phyloP scores from a whole-genome alignment of 2,888 invertebrate genomes.

The Ceratothoa steindachneri region DNA sequence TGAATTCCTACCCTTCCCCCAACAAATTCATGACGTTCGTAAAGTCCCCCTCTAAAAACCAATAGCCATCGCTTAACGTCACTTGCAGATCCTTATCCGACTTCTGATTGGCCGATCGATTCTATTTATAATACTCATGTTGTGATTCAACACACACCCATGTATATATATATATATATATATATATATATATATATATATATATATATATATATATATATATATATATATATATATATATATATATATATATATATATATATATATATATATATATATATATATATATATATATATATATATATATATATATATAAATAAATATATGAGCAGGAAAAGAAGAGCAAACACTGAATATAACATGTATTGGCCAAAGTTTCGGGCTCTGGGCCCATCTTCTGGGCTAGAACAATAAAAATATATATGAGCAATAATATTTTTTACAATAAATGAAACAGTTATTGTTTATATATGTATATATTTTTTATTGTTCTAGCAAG shows the following conservation, averaged over 20 bases:
- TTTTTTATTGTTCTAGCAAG: too few species aligned
- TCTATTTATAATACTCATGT: background rate
- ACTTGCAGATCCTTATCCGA: background rate
- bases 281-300: background rate
- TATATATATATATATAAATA: too few species aligned
- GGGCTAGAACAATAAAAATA: too few species aligned
- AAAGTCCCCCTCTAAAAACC: background rate
- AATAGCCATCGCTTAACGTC: background rate
- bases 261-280: conserved; percentile 5
- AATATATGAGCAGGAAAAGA: too few species aligned
- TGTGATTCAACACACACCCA: background rate
- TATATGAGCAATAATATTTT: too few species aligned
- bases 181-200: conserved; percentile 10
- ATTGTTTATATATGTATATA: too few species aligned
- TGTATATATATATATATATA: background rate
- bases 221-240: background rate
- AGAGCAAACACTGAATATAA: too few species aligned
- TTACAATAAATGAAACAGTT: too few species aligned
- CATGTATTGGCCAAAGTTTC: too few species aligned
- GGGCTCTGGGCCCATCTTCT: too few species aligned
- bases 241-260: conserved; percentile 9
- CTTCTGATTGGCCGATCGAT: background rate
- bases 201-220: conserved; percentile 9
- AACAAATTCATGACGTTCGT: background rate
- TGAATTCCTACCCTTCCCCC: background rate